Evolutionary conservation across 2,113 vertebrate genomes (phyloP), one percentile per base, ranked within the genome.

Genomic region (Chauna torquata): DNA sequence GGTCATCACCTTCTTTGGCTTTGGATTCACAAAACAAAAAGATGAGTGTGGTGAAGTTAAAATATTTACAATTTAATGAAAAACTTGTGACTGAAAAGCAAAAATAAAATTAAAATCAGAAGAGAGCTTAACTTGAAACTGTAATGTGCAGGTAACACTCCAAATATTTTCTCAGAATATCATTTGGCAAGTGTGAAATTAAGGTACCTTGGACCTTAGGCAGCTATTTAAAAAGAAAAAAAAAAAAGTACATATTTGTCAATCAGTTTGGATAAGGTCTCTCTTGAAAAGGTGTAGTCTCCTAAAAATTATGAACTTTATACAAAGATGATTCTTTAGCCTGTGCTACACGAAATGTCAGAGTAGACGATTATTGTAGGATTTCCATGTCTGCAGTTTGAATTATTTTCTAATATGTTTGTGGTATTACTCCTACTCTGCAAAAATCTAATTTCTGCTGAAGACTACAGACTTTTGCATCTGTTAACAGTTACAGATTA

Each of bases 401-500:
- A 83, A 62, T 66, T 57, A 90, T 54, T 88, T 42, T 65, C 30
- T 78, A 85, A 45, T 66, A 50, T 49, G 14, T 74, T 83, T 65
- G 58, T 27, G 13, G 17, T 76, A 52, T 76, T 94, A 69, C 76
- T 92, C 20, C 59, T 74, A 7, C 30, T 83, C 50, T 45, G 80
- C 49, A 32, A 81, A 92, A 86, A 94, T 74, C 68, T 78, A 66
- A 84, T 84, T 94, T 81, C 12, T 74, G 28, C 58, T 66, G 50
- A 88, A 86, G 34, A 42, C 18, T 78, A 24, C 19, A 74, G 72
- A 23, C 44, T 91, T 92, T 83, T 50, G 25, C 55, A 47, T 88
- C 72, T 92, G 55, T 83, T 92, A 92, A 32, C 18, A 45, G 50
- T 5, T 91, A n/a, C 64, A 88, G 42, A 83, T 93, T 86, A 94